Evolutionary conservation across 2,113 vertebrate species (phyloP).

Genomic region (Trichechus manatus): DNA sequence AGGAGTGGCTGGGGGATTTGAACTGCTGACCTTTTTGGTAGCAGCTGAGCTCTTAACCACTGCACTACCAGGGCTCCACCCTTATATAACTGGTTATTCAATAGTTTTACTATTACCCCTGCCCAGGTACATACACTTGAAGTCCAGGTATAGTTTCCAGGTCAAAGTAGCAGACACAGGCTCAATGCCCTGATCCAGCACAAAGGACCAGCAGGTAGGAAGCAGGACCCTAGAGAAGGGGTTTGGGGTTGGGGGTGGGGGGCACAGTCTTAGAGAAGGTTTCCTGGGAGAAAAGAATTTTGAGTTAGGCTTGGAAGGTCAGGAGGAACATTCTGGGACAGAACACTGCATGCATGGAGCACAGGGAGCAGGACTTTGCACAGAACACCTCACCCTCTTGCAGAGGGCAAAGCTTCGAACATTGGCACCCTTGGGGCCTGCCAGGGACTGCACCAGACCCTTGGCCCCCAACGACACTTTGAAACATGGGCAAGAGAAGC

Average conservation of each 20-base stretch:
- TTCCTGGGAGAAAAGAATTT: neutral
- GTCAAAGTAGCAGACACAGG: neutral
- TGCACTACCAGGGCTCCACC: neutral
- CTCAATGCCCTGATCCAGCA: too few relatives aligned
- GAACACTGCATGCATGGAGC: neutral
- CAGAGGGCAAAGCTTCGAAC: constrained; percentile 2
- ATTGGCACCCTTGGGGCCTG: neutral
- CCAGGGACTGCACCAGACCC: neutral
- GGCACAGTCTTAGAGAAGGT: neutral
- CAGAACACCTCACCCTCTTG: neutral
- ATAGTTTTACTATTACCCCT: neutral
- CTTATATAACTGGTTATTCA: neutral
- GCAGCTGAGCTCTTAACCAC: neutral
- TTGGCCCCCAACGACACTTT: constrained; percentile 5
- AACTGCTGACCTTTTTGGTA: too few relatives aligned
- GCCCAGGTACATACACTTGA: neutral
- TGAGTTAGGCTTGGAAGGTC: constrained; percentile 6
- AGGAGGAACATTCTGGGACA: neutral
- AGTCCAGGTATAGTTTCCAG: constrained; percentile 12
- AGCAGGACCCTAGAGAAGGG: neutral
- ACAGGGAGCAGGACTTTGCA: neutral
- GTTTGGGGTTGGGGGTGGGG: fast-evolving
- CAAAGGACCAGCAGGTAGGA: neutral
- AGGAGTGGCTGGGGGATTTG: too few relatives aligned
- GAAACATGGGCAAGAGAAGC: neutral